A percentile compares a stretch with the other conserved stretches of the same genome.
Conservation (phyloP, 2,797 vertebrate genomes). For the Myotis myotis region DNA sequence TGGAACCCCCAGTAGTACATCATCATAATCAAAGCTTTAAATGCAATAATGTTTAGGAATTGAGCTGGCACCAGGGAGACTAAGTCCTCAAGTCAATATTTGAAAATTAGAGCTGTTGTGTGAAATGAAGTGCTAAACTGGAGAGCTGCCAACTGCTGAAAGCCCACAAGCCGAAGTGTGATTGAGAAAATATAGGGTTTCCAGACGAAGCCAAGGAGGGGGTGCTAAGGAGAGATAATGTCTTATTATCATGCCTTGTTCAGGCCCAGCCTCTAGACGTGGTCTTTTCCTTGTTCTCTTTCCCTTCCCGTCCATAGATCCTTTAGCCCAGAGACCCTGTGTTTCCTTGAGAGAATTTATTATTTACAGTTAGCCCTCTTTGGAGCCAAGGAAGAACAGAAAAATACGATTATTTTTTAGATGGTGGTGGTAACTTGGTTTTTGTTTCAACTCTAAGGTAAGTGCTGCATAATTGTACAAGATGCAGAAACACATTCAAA, state of each 20-base stretch:
- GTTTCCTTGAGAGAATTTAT: not conserved
- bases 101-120: slow-evolving; percentile 81
- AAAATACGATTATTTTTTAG: not conserved
- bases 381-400: not conserved
- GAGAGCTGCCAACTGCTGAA: slow-evolving; percentile 81
- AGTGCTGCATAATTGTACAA: not conserved
- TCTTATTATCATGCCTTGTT: not conserved
- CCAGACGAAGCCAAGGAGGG: not conserved
- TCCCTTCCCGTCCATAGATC: not conserved
- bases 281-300: not conserved
- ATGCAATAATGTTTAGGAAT: slow-evolving; percentile 78
- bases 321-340: not conserved
- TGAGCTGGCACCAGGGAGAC: slow-evolving; percentile 82
- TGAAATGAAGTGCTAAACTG: slow-evolving; percentile 82
- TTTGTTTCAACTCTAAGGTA: slow-evolving; percentile 53
- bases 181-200: slow-evolving; percentile 52
- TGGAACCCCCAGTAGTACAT: slow-evolving; percentile 68
- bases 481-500: slow-evolving; percentile 46
- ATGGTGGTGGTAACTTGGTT: not conserved
- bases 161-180: slow-evolving; percentile 58
- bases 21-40: slow-evolving; percentile 82
- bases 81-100: slow-evolving; percentile 81
- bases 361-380: not conserved
- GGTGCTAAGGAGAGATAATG: not conserved
- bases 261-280: too few relatives aligned